Evolutionary conservation across 2,797 vertebrate genomes (phyloP).

Genomic region (Peromyscus aztecus): DNA sequence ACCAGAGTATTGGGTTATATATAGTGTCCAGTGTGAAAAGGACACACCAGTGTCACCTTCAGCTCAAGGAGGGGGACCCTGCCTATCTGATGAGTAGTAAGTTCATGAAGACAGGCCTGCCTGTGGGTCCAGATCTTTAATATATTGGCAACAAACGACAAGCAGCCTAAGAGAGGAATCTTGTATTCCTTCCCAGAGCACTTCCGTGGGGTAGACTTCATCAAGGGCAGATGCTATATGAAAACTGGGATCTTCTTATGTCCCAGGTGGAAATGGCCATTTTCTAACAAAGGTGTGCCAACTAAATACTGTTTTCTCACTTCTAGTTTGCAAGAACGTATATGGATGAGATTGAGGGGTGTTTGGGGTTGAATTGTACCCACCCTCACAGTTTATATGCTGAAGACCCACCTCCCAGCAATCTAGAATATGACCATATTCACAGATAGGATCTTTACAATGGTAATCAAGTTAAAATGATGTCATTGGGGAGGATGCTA

Average conservation of each 20-base stretch:
- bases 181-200: no score
- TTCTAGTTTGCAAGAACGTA: neutral
- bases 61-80: neutral
- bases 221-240: neutral
- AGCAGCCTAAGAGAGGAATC: neutral
- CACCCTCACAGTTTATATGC: neutral
- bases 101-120: neutral
- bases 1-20: fast-evolving
- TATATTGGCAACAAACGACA: neutral
- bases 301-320: neutral
- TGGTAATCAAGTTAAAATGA: neutral
- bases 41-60: neutral
- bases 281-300: neutral
- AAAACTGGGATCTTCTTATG: neutral
- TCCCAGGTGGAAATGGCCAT: neutral
- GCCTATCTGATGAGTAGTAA: conserved; percentile 30
- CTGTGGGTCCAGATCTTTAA: neutral
- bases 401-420: neutral
- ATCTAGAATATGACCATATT: neutral
- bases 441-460: neutral
- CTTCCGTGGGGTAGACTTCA: neutral
- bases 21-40: neutral
- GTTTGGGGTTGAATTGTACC: neutral
- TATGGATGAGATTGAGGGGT: neutral
- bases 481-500: neutral